Percentiles rank a stretch among this genome's conserved stretches.
Evolutionary conservation across 2,113 vertebrate species (phyloP).

Genomic region (Carassius carassius): DNA sequence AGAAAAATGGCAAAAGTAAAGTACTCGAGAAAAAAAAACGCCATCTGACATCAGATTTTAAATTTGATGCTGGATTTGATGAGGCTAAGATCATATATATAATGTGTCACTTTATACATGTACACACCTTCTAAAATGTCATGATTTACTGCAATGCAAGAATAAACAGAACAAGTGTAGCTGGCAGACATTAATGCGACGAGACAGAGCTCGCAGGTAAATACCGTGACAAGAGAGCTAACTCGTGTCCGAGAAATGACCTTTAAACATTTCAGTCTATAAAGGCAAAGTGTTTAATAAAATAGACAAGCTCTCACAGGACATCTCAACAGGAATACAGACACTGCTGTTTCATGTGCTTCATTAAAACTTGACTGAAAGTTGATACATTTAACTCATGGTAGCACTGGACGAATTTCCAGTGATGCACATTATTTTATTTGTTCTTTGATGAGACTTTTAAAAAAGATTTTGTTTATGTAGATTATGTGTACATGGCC

Average conservation of each 20-base stretch:
- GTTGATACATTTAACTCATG: neutral
- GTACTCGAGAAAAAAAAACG: neutral
- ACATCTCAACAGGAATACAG: constrained; percentile 10
- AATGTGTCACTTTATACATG: neutral
- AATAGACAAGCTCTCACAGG: constrained; percentile 30
- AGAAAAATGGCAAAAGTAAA: neutral
- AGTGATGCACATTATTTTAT: neutral
- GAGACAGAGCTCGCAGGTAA: constrained; percentile 35
- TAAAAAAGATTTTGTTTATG: too few species aligned
- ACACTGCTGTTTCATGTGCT: constrained; percentile 5
- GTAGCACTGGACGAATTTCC: neutral
- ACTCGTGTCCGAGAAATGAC: constrained; percentile 36
- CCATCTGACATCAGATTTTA: constrained; percentile 15
- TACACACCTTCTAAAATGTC: neutral
- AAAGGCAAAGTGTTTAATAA: constrained; percentile 20
- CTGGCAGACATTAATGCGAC: constrained; percentile 20
- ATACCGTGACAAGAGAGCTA: constrained; percentile 26
- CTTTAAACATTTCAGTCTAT: constrained; percentile 22
- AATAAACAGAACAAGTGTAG: constrained; percentile 4
- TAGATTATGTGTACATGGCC: too few species aligned
- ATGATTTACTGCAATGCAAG: neutral
- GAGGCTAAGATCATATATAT: neutral
- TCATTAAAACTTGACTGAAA: neutral
- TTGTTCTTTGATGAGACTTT: too few species aligned
- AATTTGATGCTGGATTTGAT: constrained; percentile 14